A percentile compares a stretch with the other conserved stretches of the same genome.
Conservation (phyloP, 2,113 vertebrate species). For the Istiophorus platypterus region DNA sequence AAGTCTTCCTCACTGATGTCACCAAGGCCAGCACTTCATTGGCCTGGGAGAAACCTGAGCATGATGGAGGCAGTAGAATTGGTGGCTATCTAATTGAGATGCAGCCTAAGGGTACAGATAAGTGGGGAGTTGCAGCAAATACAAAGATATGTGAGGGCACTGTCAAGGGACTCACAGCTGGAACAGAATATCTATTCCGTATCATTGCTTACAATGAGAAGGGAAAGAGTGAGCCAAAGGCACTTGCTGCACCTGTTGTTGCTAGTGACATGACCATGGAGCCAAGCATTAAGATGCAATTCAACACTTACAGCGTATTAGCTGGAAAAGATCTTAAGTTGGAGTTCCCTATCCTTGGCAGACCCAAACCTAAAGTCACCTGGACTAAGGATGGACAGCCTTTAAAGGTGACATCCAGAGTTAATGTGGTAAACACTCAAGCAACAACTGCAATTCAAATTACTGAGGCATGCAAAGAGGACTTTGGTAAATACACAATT, state of each 20-base stretch:
- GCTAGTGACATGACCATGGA: constrained; percentile 94
- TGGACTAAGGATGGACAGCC: constrained; percentile 93
- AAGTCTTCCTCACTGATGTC: constrained; percentile 92
- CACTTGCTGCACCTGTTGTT: constrained; percentile 92
- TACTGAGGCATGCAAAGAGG: constrained; percentile 94
- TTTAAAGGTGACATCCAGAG: constrained; percentile 94
- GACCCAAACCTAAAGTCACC: constrained; percentile 90
- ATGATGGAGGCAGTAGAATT: constrained; percentile 96
- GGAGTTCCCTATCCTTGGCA: constrained; percentile 92
- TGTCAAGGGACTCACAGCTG: constrained; percentile 90
- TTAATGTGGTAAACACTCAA: constrained; percentile 89
- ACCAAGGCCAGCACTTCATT: constrained; percentile 92
- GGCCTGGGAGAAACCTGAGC: constrained; percentile 96
- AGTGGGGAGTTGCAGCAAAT: constrained; percentile 92
- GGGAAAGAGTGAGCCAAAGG: constrained; percentile 95
- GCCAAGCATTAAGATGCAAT: constrained; percentile 90
- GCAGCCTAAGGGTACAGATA: constrained; percentile 93
- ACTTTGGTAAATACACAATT: constrained; percentile 94
- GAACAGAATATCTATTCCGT: constrained; percentile 93
- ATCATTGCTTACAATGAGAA: constrained; percentile 96
- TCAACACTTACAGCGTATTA: constrained; percentile 94
- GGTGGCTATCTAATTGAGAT: constrained; percentile 97
- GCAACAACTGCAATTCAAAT: constrained; percentile 90
- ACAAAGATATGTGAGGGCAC: constrained; percentile 93
- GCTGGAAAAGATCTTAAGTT: constrained; percentile 94